phyloP scores from a whole-genome alignment of 2,113 vertebrate species.

The Poicephalus meyeri region DNA sequence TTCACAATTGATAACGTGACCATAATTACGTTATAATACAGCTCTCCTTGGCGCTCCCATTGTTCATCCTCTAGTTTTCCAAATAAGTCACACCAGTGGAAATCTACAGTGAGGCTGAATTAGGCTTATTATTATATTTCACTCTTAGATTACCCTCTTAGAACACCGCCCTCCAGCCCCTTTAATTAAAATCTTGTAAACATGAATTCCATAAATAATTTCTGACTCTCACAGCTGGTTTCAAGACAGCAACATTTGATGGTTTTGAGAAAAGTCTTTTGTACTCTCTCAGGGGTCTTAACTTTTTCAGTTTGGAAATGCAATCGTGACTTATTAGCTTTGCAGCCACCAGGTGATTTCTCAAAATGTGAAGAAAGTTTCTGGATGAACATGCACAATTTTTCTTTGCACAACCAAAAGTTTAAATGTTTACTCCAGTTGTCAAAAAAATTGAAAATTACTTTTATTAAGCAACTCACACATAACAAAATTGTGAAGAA shows the following conservation, averaged over 20 bases:
- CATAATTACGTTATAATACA: not conserved
- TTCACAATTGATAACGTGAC: not conserved
- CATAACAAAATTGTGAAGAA: not conserved
- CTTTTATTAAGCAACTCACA: not conserved
- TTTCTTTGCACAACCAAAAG: not conserved
- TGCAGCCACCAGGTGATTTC: not conserved
- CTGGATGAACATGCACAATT: not conserved
- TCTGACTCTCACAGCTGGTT: not conserved
- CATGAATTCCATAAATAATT: not conserved
- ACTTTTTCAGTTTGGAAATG: not conserved
- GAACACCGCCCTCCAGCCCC: not conserved
- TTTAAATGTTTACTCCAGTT: not conserved
- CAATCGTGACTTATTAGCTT: not conserved
- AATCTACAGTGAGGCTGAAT: not conserved
- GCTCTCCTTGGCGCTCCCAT: not conserved
- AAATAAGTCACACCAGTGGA: not conserved
- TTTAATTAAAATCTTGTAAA: conserved; percentile 18
- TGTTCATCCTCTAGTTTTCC: not conserved
- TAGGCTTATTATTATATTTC: not conserved
- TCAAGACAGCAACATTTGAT: not conserved
- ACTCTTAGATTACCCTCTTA: not conserved
- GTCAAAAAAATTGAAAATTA: not conserved
- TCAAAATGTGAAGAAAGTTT: not conserved
- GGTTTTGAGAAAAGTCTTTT: not conserved
- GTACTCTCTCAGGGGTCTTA: not conserved